Evolutionary conservation across 1,140 invertebrate species (phyloP), one percentile per base, ranked within the genome.

Genomic region (Bombus soroeensis): DNA sequence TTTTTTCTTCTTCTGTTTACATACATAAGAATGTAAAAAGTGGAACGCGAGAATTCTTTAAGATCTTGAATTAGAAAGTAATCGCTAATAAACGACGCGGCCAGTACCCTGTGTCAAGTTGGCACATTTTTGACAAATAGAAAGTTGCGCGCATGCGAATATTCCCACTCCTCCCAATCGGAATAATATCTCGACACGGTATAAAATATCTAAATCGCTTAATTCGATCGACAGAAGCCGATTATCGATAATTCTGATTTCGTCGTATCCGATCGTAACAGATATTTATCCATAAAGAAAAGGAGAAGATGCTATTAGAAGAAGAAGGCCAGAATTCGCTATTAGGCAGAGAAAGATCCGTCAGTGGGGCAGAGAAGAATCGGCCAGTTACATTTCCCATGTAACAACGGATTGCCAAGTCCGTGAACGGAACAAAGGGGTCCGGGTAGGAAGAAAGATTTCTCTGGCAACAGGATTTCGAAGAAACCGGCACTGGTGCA

Each of bases 391-490:
- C 32, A 13, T 37, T 34, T 87, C 53, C 22, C 41, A 6, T 37
- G 76, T 80, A 73, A 68, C 25, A 39, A 39, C 28, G 32, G 22
- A 22, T 73, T 9, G 34, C 18, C 22, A 6, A 39, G 59, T 18
- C n/a, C n/a, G 34, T 15, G 37, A 22, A n/a, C n/a, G 12, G 80
- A n/a, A 82, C 71, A 77, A 83, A 83, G 81, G 18, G 34, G 15
- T 4, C 10, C 15, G 57, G 25, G 10, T 32, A 37, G 43, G 39
- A 39, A 34, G 43, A 41, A 53, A 74, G 68, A 87, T 73, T 85
- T 81, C 72, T 81, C 53, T 15, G 12, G 34, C 13, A 70, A 68
- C 53, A 77, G 77, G 71, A 87, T 87, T 87, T 84, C 71, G 71
- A 71, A 87, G 76, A 87, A 88, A 84, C 81, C 53, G 39, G 15